These are phyloP conservation scores for Hoplodrina ambigua DNA, from an alignment of 2,888 invertebrate genomes.

Conservation along the genomic window DNA sequence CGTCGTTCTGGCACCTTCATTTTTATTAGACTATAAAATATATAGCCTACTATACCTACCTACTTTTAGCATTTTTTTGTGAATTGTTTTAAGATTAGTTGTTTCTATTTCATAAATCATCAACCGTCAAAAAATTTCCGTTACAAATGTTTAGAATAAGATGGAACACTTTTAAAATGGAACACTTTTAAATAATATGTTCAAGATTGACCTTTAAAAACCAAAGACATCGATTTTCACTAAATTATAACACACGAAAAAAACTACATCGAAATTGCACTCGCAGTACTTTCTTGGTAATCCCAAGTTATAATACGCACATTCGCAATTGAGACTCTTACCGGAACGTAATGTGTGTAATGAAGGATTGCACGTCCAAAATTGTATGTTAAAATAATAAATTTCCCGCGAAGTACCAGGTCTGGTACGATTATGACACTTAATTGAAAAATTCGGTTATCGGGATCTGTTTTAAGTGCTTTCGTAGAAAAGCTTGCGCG, in stretches of 20 bases:
- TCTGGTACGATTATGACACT: conserved; percentile 86
- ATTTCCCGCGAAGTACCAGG: conserved; percentile 78
- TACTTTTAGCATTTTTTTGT: too few relatives aligned
- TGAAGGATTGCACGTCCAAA: conserved; percentile 78
- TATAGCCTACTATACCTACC: too few relatives aligned
- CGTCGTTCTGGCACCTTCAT: too few relatives aligned
- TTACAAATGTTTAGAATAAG: too few relatives aligned
- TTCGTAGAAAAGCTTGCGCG: conserved; percentile 81
- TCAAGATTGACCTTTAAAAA: not conserved
- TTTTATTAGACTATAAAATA: too few relatives aligned
- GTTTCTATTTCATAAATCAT: too few relatives aligned
- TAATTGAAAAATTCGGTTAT: conserved; percentile 89
- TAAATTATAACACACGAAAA: conserved; percentile 50
- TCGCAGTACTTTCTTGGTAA: conserved; percentile 58
- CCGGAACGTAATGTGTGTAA: conserved; percentile 77
- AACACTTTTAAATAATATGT: conserved; percentile 1
- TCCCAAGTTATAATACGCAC: conserved; percentile 59
- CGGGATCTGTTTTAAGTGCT: conserved; percentile 83
- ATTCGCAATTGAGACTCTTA: conserved; percentile 64
- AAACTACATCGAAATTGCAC: conserved; percentile 47
- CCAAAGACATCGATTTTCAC: conserved; percentile 46
- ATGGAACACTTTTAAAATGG: too few relatives aligned
- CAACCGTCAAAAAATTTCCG: too few relatives aligned
- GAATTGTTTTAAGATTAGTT: too few relatives aligned
- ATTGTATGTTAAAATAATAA: conserved; percentile 84